Percentiles rank a stretch among this genome's conserved stretches.
Evolutionary conservation across 1,140 invertebrate species (phyloP).

Genomic region (Trachelipus rathkii): DNA sequence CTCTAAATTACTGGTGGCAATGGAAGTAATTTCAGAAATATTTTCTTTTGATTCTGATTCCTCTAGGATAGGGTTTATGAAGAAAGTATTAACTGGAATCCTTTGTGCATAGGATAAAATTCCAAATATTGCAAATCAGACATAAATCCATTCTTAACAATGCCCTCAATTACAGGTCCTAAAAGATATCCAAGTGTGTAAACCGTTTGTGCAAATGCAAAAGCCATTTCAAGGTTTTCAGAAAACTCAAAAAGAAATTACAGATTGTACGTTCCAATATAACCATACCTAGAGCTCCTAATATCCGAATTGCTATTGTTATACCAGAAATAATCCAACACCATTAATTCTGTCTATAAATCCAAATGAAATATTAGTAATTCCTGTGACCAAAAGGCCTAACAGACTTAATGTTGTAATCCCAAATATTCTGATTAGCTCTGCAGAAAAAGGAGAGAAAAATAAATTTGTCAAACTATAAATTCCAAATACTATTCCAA

Average conservation of each 20-base stretch:
- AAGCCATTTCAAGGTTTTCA: constrained; percentile 14
- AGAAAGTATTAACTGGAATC: constrained; percentile 37
- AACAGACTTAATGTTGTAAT: constrained; percentile 6
- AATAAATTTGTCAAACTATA: constrained; percentile 12
- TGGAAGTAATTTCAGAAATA: constrained; percentile 47
- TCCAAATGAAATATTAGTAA: constrained; percentile 8
- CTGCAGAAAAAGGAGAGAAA: constrained; percentile 14
- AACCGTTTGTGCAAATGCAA: constrained; percentile 17
- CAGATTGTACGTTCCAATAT: background rate
- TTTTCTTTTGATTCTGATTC: constrained; percentile 58
- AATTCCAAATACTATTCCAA: background rate
- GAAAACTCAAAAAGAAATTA: constrained; percentile 23
- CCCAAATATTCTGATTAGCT: background rate
- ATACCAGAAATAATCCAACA: background rate
- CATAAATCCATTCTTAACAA: constrained; percentile 48
- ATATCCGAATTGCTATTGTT: background rate
- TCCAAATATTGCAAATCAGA: constrained; percentile 48
- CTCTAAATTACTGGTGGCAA: constrained; percentile 53
- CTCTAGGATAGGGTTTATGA: constrained; percentile 42
- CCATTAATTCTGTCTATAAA: constrained; percentile 12
- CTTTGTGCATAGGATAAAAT: constrained; percentile 44
- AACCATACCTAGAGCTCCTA: constrained; percentile 16
- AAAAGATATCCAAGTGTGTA: constrained; percentile 22
- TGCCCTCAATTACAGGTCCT: constrained; percentile 47
- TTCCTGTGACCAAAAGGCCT: constrained; percentile 1